Conservation (phyloP, 1,140 invertebrate species). For the Pteromalus puparum region DNA sequence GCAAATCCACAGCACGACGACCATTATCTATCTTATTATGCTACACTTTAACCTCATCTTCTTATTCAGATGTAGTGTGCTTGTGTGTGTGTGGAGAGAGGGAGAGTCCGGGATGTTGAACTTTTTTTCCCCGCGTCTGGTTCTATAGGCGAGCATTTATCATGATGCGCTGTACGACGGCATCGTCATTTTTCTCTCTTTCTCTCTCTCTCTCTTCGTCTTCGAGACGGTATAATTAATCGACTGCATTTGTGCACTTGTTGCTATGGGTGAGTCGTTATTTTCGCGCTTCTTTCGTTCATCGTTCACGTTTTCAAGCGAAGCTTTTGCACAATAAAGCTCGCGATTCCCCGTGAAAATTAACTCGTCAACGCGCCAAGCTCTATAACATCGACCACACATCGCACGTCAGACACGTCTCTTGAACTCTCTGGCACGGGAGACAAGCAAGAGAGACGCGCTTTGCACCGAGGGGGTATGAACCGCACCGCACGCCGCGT, state of each 20-base stretch:
- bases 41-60: slow-evolving; percentile 35
- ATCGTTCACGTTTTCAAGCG: neutral
- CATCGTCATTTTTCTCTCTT: neutral
- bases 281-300: no score
- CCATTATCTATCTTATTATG: slow-evolving; percentile 28
- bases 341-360: neutral
- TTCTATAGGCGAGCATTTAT: neutral
- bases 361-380: neutral
- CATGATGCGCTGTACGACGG: neutral
- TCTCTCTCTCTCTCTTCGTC: no score
- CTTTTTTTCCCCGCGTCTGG: no score
- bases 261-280: neutral
- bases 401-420: no score
- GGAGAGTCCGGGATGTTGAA: no score
- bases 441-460: neutral
- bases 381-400: no score
- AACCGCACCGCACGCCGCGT: slow-evolving; percentile 35
- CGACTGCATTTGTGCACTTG: neutral
- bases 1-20: neutral
- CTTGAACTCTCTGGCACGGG: slow-evolving; percentile 27
- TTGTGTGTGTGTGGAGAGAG: no score
- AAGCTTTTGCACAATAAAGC: neutral
- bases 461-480: neutral
- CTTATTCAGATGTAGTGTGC: neutral
- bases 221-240: neutral